These are phyloP conservation scores for Halcyon leucocephala DNA, from an alignment of 2,797 vertebrate species.

Conservation along the genomic window DNA sequence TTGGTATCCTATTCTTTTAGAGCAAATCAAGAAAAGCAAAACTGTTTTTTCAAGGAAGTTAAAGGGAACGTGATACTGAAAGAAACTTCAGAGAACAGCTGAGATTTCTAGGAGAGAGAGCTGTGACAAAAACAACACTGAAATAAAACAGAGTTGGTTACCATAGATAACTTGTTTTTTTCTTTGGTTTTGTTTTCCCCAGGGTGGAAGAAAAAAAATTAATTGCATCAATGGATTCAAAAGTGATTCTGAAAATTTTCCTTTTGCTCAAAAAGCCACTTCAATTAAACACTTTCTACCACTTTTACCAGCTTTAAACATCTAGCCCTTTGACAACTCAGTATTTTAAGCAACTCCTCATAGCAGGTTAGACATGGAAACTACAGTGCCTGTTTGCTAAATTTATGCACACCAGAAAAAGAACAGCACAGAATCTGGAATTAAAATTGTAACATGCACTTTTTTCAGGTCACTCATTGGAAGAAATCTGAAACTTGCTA, in stretches of 20 bases:
- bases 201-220: background rate
- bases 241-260: background rate
- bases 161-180: background rate
- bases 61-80: background rate
- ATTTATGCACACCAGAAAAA: background rate
- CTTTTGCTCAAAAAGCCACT: background rate
- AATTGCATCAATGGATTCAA: background rate
- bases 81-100: background rate
- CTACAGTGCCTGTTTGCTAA: background rate
- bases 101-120: background rate
- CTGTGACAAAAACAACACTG: background rate
- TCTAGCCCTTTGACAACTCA: accelerated
- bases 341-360: background rate
- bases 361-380: background rate
- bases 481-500: background rate
- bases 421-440: background rate
- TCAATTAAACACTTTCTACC: background rate
- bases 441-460: background rate
- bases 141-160: background rate
- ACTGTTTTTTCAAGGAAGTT: background rate
- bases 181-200: background rate
- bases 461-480: background rate
- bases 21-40: background rate
- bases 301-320: background rate
- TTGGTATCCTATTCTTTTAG: background rate